Evolutionary conservation across 2,888 invertebrate genomes (phyloP).

Genomic region (Drosophila yooni): DNA sequence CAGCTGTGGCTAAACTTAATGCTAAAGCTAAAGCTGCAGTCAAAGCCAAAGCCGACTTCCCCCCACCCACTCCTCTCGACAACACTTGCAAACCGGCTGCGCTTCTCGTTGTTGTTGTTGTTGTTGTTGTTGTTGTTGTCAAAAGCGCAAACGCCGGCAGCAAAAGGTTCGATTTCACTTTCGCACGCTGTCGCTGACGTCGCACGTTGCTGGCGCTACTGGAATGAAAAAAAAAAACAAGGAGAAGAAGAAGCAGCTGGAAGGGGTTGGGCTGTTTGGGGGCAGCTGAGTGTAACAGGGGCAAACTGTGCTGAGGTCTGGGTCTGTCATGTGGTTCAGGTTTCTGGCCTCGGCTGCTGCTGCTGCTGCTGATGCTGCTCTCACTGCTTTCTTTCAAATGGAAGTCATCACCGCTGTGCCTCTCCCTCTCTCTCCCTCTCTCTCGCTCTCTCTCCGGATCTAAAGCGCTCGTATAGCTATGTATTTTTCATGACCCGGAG

Average conservation of each 20-base stretch:
- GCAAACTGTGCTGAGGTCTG: constrained; percentile 35
- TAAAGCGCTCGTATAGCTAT: constrained; percentile 12
- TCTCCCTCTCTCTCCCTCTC: constrained; percentile 21
- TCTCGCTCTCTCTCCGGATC: constrained; percentile 31
- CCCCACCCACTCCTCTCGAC: constrained; percentile 40
- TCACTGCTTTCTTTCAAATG: constrained; percentile 72
- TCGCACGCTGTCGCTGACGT: constrained; percentile 77
- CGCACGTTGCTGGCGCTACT: constrained; percentile 58
- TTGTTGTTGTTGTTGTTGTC: constrained; percentile 50
- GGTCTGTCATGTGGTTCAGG: constrained; percentile 58
- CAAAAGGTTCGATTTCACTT: constrained; percentile 81
- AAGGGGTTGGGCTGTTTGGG: constrained; percentile 2
- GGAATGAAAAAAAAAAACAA: background rate
- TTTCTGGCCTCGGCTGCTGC: constrained; percentile 37
- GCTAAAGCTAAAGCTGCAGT: constrained; percentile 28
- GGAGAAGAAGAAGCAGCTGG: background rate
- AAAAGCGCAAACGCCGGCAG: constrained; percentile 78
- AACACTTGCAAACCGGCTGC: constrained; percentile 66
- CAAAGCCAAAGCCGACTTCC: constrained; percentile 32
- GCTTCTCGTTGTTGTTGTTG: constrained; percentile 36
- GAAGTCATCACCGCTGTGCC: background rate
- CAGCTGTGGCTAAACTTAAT: constrained; percentile 29
- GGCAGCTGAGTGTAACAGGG: constrained; percentile 33
- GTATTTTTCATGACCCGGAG: constrained; percentile 22
- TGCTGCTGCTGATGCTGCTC: constrained; percentile 37